Conservation (phyloP, 53 echinoderm and acorn worm genomes). For the Hippasteria phrygiana region DNA sequence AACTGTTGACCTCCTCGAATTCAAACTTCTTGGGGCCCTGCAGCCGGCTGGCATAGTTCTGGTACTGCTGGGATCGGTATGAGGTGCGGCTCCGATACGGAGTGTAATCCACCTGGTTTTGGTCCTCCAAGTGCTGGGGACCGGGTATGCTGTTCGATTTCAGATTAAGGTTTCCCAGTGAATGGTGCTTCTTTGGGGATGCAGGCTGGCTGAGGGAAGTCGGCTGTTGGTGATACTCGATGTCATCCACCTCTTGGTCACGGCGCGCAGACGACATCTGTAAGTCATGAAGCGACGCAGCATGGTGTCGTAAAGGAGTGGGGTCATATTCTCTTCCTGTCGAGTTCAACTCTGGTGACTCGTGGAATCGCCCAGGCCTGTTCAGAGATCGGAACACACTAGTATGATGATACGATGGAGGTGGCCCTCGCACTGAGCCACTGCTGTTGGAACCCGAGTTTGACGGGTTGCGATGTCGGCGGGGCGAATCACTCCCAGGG, state of each 20-base stretch:
- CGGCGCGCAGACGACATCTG: slow-evolving; percentile 70
- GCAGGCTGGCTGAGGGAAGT: slow-evolving; percentile 83
- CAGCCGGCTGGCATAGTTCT: slow-evolving; percentile 69
- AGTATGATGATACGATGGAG: slow-evolving; percentile 71
- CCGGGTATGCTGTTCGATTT: slow-evolving; percentile 69
- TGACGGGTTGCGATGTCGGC: slow-evolving; percentile 61
- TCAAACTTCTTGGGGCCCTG: slow-evolving; percentile 72
- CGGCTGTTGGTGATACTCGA: slow-evolving; percentile 78
- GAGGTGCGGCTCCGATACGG: slow-evolving; percentile 75
- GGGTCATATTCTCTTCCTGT: slow-evolving; percentile 69
- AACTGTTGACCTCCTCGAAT: slow-evolving; percentile 75
- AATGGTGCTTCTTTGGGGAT: slow-evolving; percentile 94
- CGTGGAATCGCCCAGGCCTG: slow-evolving; percentile 76
- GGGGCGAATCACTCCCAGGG: slow-evolving; percentile 10
- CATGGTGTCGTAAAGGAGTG: slow-evolving; percentile 81
- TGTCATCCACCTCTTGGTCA: slow-evolving; percentile 63
- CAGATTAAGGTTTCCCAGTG: slow-evolving; percentile 81
- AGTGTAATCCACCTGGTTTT: slow-evolving; percentile 49
- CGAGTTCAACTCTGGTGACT: slow-evolving; percentile 82
- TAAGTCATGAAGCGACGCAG: slow-evolving; percentile 87
- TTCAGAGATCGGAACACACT: slow-evolving; percentile 61
- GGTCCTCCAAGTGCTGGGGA: slow-evolving; percentile 51
- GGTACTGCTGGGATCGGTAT: slow-evolving; percentile 80
- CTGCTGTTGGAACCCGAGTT: slow-evolving; percentile 34
- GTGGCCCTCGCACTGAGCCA: slow-evolving; percentile 63